Percentiles rank a stretch among this genome's conserved stretches.
These are phyloP conservation scores for Limenitis camilla DNA, from an alignment of 2,888 invertebrate species.

Conservation along the genomic window DNA sequence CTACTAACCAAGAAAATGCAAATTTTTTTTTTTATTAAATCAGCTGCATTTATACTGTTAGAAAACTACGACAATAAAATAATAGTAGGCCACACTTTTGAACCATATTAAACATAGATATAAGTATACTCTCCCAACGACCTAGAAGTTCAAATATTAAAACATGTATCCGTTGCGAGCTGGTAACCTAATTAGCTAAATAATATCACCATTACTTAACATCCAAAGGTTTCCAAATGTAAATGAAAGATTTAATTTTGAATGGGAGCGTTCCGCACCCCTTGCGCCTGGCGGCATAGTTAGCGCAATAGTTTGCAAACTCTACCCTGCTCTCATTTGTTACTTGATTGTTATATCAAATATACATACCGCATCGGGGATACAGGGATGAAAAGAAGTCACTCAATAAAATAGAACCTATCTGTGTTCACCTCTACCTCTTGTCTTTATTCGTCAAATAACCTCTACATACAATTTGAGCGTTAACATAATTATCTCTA, in stretches of 20 bases:
- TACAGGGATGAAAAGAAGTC: neutral
- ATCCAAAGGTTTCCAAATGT: neutral
- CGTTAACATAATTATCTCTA: no score
- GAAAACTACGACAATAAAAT: no score
- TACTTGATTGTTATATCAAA: slow-evolving; percentile 3
- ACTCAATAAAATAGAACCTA: neutral
- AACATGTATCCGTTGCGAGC: neutral
- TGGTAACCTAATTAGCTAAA: neutral
- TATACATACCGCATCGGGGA: neutral
- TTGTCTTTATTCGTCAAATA: no score
- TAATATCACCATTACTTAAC: no score
- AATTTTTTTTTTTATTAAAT: no score
- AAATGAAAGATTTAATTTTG: slow-evolving; percentile 6
- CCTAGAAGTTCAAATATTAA: neutral
- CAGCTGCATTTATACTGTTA: no score
- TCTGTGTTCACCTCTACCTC: no score
- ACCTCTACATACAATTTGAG: no score
- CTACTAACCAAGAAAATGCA: no score
- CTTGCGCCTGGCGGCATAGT: neutral
- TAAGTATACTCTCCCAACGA: no score
- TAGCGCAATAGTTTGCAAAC: slow-evolving; percentile 8
- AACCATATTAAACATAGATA: no score
- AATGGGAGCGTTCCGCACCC: neutral
- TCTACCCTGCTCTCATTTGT: slow-evolving; percentile 6
- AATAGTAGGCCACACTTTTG: no score